Percentiles rank a stretch among this genome's conserved stretches.
Conservation (phyloP, 1,140 invertebrate genomes). For the Drosophila mayri region DNA sequence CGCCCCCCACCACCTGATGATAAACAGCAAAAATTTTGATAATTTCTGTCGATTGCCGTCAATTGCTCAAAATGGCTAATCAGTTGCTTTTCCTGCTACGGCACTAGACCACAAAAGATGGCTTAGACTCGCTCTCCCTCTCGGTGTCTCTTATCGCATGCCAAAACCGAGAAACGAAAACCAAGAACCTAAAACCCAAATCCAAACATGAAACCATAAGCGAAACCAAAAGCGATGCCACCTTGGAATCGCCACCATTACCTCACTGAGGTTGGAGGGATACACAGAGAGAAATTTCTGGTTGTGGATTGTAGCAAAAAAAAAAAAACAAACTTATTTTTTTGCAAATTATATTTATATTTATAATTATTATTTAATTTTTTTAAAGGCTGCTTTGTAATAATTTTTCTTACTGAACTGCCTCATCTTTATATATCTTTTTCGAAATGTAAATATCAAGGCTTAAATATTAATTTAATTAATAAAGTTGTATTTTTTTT, state of each 20-base stretch:
- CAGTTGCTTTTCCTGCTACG: conserved; percentile 6
- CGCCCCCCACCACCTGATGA: conserved; percentile 20
- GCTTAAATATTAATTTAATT: no score
- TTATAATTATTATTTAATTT: no score
- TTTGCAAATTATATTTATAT: no score
- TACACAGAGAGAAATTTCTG: conserved; percentile 12
- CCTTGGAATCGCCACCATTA: conserved; percentile 23
- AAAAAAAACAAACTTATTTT: no score
- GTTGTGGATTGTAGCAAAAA: neutral
- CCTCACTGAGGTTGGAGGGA: conserved; percentile 11
- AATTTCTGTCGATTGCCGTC: conserved; percentile 31
- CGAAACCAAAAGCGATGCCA: conserved; percentile 21
- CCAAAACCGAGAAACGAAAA: conserved; percentile 27
- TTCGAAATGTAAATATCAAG: no score
- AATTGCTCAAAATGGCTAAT: conserved; percentile 37
- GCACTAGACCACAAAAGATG: neutral
- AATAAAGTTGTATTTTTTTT: no score
- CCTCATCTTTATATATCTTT: no score
- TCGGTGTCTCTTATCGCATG: conserved; percentile 29
- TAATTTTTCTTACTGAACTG: no score
- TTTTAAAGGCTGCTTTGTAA: no score
- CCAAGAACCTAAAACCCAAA: conserved; percentile 7
- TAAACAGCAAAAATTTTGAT: conserved; percentile 42
- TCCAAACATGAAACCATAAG: conserved; percentile 13
- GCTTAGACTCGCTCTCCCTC: neutral